Evolutionary conservation across 2,888 invertebrate species (phyloP), one percentile per base, ranked within the genome.

Genomic region (Litoditis marina): DNA sequence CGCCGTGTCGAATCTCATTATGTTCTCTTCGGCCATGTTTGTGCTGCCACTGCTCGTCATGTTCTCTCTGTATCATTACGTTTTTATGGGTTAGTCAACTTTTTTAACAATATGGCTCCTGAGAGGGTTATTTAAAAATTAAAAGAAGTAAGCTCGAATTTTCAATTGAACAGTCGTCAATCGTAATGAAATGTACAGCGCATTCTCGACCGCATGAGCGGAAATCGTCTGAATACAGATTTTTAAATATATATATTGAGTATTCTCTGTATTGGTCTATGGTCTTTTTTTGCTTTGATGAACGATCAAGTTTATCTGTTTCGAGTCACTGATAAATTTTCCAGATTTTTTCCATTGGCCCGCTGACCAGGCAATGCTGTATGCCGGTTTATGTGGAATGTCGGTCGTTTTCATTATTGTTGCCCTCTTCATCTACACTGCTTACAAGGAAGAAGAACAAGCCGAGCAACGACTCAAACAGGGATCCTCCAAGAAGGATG

Each of bases 1-100:
- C 30, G 78, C 78, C 0, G 69, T 76, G 13, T 56, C 64, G 19
- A 63, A 71, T 30, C 70, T 80, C 25, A 67, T 80, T 28, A 34
- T 73, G 11, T 76, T 71, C 63, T 78, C 78, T 11, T 59, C 74
- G 8, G 63, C 76, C 50, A 77, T 80, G 74, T 78, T 79, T 65
- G 70, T 71, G 13, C 42, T 78, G 16, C 80, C 80, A 7, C 61
- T 78, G 31, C 63, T 68, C 11, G 55, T 68, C 19, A 78, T 80
- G 78, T 78, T 72, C 56, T 47, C 63, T 36, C 60, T 74, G 13
- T 80, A 80, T 53, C 66, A 73, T 32, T 76, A 69, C 56, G 62
- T 80, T 22, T 78, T 80, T 57, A 60, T 73, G 1, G 78, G 79
- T 79, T n/a, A 30, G 68, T 36, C 7, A 22, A 1, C 27, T 16